Conservation (phyloP, 1,140 invertebrate species). For the Spodoptera frugiperda region DNA sequence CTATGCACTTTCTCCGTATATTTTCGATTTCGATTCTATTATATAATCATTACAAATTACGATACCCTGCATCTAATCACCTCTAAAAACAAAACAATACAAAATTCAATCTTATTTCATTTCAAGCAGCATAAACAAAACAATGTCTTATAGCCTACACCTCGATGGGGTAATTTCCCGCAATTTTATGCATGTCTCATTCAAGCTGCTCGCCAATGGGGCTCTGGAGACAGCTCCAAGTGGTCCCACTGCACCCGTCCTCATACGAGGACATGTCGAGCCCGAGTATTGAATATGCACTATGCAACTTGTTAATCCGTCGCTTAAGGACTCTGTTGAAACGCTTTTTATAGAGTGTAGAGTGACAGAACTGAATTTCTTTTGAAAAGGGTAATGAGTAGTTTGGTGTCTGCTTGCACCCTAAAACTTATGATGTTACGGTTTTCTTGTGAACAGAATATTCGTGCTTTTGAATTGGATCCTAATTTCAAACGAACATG, state of each 20-base stretch:
- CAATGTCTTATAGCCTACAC: neutral
- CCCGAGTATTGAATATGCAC: constrained; percentile 42
- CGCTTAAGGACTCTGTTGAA: constrained; percentile 23
- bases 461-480: neutral
- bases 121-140: constrained; percentile 5
- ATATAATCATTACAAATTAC: too few relatives aligned
- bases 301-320: constrained; percentile 36
- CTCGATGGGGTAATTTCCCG: constrained; percentile 28
- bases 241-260: constrained; percentile 35
- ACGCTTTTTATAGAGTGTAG: constrained; percentile 11
- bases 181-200: constrained; percentile 42
- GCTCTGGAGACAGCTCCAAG: constrained; percentile 34
- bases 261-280: constrained; percentile 26
- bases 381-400: neutral
- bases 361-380: neutral
- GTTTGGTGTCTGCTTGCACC: neutral
- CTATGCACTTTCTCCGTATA: too few relatives aligned
- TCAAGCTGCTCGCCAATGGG: constrained; percentile 15
- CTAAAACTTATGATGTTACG: neutral
- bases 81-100: too few relatives aligned
- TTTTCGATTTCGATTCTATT: too few relatives aligned
- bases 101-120: neutral
- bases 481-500: neutral
- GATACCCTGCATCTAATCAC: too few relatives aligned
- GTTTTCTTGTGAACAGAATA: neutral